Conservation (phyloP, 2,797 vertebrate genomes). For the Poeciliopsis turneri region DNA sequence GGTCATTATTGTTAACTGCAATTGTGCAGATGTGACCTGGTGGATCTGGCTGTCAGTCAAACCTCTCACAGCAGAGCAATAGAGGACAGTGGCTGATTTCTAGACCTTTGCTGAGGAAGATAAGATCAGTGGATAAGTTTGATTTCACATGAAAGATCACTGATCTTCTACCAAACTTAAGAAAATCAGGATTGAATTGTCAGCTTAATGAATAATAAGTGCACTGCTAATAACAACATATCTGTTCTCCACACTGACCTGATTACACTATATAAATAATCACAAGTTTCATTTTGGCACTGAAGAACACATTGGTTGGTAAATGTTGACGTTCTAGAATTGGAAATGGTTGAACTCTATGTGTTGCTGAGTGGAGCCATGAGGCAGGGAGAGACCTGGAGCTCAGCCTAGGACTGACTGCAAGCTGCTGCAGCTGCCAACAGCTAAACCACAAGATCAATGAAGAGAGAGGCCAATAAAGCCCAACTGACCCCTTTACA, state of each 20-base stretch:
- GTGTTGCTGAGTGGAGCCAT: not conserved
- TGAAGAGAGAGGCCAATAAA: not conserved
- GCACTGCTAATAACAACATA: not conserved
- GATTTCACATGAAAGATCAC: no score
- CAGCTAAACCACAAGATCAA: not conserved
- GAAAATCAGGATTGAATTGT: no score
- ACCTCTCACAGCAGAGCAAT: no score
- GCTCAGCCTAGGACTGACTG: not conserved
- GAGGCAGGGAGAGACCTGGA: not conserved
- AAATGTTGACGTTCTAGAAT: not conserved
- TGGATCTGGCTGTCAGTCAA: no score
- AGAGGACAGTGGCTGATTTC: no score
- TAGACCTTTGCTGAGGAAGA: no score
- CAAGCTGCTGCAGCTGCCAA: not conserved
- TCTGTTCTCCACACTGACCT: not conserved
- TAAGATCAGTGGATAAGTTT: no score
- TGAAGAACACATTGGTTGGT: not conserved
- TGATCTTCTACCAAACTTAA: no score
- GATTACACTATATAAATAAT: not conserved
- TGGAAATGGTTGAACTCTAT: not conserved
- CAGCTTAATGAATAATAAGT: no score
- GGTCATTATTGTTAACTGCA: no score
- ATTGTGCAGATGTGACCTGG: no score
- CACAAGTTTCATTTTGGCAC: not conserved
- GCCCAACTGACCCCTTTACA: not conserved